Evolutionary conservation across 2,888 invertebrate genomes (phyloP).

Genomic region (Diploptera punctata): DNA sequence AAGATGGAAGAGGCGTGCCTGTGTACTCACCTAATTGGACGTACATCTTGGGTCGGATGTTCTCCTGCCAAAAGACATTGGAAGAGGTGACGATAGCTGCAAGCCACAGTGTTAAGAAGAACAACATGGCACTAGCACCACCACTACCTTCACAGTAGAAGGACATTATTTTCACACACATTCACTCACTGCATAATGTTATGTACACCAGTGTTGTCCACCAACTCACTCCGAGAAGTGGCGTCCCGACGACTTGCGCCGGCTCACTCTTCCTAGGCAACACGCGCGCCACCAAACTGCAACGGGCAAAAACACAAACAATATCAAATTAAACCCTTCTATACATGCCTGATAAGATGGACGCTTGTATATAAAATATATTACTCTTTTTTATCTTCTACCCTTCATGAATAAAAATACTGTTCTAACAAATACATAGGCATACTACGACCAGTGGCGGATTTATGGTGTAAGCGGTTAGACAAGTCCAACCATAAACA

Average conservation of each 20-base stretch:
- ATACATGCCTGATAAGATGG: background rate
- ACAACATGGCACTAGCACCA: slow-evolving; percentile 12
- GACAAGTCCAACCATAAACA: too few species aligned
- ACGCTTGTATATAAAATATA: background rate
- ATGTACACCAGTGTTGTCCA: background rate
- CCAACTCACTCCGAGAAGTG: slow-evolving; percentile 15
- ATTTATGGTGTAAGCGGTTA: too few species aligned
- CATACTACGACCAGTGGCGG: too few species aligned
- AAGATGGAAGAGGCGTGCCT: too few species aligned
- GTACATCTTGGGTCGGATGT: slow-evolving; percentile 91
- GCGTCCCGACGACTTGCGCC: slow-evolving; percentile 33
- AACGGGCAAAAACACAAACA: slow-evolving; percentile 34
- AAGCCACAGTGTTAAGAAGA: slow-evolving; percentile 24
- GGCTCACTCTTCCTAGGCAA: slow-evolving; percentile 25
- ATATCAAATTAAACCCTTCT: slow-evolving; percentile 1
- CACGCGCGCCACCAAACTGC: slow-evolving; percentile 39
- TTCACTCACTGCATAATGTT: slow-evolving; percentile 15
- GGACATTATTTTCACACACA: slow-evolving; percentile 16
- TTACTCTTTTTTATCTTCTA: too few species aligned
- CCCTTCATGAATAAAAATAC: too few species aligned
- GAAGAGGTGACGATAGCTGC: slow-evolving; percentile 56
- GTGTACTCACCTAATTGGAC: slow-evolving; percentile 84
- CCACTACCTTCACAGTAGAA: background rate
- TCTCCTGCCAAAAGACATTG: slow-evolving; percentile 80
- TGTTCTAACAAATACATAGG: too few species aligned